Evolutionary conservation across 1,140 invertebrate genomes (phyloP), one percentile per base, ranked within the genome.

Genomic region (Drosophila ercepeae): DNA sequence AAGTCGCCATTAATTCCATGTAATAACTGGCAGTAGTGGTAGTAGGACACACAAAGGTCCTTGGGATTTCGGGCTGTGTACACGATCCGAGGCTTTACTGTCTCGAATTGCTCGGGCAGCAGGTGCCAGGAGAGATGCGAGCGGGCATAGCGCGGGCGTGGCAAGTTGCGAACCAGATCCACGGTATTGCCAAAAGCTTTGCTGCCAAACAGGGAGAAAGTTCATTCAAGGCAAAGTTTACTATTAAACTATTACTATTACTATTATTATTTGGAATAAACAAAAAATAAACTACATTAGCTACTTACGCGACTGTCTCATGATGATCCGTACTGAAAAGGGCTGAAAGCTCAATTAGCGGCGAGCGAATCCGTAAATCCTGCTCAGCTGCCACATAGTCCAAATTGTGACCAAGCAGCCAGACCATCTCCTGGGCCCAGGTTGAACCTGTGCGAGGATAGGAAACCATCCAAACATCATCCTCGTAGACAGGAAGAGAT

Each of bases 51-150:
- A 44, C 96, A 96, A 60, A 96, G 94, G 89, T 99, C 98, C 91
- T 99, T 99, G 1, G 98, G 97, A 92, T 99, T 98, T 45, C 98
- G 93, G 0, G 96, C 94, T 0, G 97, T 94, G 89, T 99, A 99
- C 45, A 99, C 95, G 1, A 98, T 94, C 95, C 96, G 96, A 19
- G 95, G 94, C 86, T 95, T 96, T 11, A 95, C 93, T 32, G 91
- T 91, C 1, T 93, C 92, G 11, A 96, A 92, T 70, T 95, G 92
- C 16, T 91, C 89, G 0, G 96, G 96, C 39, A 97, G 86, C 16
- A 97, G 91, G 25, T 94, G 93, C 91, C 94, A 94, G 0, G 96
- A 95, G 16, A 98, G 92, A 90, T 98, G 97, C n/a, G 95, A 95
- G 75, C 96, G 96, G 21, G 97, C 94, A 68, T 94, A 96, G 55